phyloP scores from a whole-genome alignment of 2,797 vertebrate genomes.

The Muscicapa striata region DNA sequence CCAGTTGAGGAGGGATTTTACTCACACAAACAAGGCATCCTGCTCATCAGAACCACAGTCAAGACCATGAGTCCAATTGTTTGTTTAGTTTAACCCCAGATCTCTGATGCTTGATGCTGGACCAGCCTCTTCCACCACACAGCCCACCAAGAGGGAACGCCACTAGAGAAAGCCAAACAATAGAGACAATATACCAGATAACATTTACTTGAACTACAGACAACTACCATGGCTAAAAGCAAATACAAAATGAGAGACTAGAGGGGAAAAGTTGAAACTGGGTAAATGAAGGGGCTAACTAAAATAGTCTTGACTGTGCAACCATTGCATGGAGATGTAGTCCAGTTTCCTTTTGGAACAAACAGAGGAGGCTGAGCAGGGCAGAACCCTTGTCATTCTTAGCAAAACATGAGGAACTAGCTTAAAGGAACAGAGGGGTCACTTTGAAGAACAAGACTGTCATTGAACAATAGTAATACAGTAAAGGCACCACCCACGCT shows the following conservation, averaged over 20 bases:
- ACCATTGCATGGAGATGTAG: conserved; percentile 55
- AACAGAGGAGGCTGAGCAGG: conserved; percentile 35
- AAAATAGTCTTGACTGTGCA: conserved; percentile 43
- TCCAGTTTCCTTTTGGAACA: conserved; percentile 25
- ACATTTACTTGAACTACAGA: conserved; percentile 60
- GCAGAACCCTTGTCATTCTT: conserved; percentile 60
- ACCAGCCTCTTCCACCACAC: not conserved
- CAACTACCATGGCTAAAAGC: conserved; percentile 58
- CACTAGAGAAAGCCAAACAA: conserved; percentile 17
- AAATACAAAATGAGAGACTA: conserved; percentile 55
- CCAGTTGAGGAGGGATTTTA: not conserved
- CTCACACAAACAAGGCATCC: not conserved
- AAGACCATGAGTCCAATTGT: not conserved
- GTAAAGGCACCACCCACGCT: conserved; percentile 84
- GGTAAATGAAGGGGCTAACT: conserved; percentile 23
- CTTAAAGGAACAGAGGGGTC: conserved; percentile 68
- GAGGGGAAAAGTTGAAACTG: not conserved
- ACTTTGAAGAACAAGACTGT: conserved; percentile 78
- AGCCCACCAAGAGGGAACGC: conserved; percentile 25
- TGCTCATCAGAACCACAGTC: conserved; percentile 6
- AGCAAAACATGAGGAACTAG: conserved; percentile 70
- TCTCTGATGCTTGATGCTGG: conserved; percentile 4
- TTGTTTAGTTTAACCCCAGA: conserved; percentile 53
- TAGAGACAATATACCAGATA: conserved; percentile 56
- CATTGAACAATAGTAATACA: conserved; percentile 80